phyloP scores from a whole-genome alignment of 1,140 invertebrate species.

The Apocrypta bakeri region DNA sequence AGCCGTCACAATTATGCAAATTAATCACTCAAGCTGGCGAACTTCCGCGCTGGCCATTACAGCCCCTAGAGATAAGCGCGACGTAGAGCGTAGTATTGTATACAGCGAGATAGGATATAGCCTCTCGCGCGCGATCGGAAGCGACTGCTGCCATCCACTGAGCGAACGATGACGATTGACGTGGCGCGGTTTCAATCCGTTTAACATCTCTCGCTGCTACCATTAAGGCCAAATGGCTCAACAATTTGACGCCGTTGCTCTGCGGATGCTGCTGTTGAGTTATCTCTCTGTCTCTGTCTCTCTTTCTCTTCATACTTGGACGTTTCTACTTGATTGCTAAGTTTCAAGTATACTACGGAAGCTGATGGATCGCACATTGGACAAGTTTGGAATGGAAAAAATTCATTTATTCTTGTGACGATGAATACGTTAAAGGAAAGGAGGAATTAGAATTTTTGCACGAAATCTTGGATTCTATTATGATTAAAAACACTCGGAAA shows the following conservation, averaged over 20 bases:
- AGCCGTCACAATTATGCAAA: neutral
- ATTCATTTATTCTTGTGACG: no score
- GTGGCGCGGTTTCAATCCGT: conserved; percentile 20
- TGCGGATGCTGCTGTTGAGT: neutral
- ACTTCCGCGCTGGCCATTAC: neutral
- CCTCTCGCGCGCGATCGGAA: conserved; percentile 21
- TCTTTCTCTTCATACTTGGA: neutral
- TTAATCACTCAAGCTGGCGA: neutral
- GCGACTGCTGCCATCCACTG: neutral
- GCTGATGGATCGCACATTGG: neutral
- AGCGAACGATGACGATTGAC: conserved; percentile 31
- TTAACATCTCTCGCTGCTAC: conserved; percentile 1
- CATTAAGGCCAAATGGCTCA: neutral
- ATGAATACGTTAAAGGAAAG: no score
- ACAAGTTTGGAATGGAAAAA: neutral
- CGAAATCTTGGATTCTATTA: conserved; percentile 4
- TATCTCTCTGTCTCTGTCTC: neutral
- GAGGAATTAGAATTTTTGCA: no score
- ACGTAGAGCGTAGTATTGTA: neutral
- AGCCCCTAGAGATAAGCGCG: neutral
- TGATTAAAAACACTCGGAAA: neutral
- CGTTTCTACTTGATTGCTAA: neutral
- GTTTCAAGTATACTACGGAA: neutral
- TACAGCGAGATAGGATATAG: neutral
- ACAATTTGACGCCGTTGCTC: conserved; percentile 18